Percentiles rank a stretch among this genome's conserved stretches.
These are phyloP conservation scores for Amblyjoppa fuscipennis DNA, from an alignment of 2,888 invertebrate genomes.

Conservation along the genomic window DNA sequence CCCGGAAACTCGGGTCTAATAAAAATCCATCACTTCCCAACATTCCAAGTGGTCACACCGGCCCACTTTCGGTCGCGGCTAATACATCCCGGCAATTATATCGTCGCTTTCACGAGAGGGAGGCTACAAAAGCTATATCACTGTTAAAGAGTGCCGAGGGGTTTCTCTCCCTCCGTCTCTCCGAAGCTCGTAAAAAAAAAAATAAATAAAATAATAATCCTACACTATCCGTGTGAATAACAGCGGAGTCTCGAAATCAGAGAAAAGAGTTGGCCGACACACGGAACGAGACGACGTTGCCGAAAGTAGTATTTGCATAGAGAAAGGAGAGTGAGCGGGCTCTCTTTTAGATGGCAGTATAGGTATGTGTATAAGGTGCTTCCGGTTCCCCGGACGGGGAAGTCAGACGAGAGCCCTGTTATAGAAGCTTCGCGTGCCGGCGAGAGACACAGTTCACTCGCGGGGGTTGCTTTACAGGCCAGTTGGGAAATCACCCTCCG, in stretches of 20 bases:
- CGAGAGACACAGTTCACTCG: conserved; percentile 77
- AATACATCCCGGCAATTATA: conserved; percentile 66
- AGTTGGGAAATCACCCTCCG: conserved; percentile 86
- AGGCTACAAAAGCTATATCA: conserved; percentile 46
- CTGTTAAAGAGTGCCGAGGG: conserved; percentile 43
- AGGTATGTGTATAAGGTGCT: background rate
- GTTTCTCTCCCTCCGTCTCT: background rate
- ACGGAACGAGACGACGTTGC: conserved; percentile 25
- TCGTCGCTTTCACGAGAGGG: conserved; percentile 21
- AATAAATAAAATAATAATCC: conserved; percentile 22
- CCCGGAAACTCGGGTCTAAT: conserved; percentile 45
- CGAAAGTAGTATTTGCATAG: conserved; percentile 3
- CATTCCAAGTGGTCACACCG: conserved; percentile 54
- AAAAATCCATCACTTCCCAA: conserved; percentile 53
- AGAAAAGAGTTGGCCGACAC: conserved; percentile 37
- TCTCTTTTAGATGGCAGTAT: background rate
- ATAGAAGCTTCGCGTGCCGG: conserved; percentile 67
- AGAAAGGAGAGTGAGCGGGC: background rate
- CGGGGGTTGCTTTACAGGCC: conserved; percentile 86
- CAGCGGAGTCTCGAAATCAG: conserved; percentile 33
- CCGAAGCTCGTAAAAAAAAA: conserved; percentile 33
- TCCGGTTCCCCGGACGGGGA: conserved; percentile 6
- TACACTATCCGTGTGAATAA: conserved; percentile 40
- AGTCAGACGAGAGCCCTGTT: conserved; percentile 38
- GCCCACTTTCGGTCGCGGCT: conserved; percentile 48